phyloP scores from a whole-genome alignment of 2,888 invertebrate species.

The Spialia ferax region DNA sequence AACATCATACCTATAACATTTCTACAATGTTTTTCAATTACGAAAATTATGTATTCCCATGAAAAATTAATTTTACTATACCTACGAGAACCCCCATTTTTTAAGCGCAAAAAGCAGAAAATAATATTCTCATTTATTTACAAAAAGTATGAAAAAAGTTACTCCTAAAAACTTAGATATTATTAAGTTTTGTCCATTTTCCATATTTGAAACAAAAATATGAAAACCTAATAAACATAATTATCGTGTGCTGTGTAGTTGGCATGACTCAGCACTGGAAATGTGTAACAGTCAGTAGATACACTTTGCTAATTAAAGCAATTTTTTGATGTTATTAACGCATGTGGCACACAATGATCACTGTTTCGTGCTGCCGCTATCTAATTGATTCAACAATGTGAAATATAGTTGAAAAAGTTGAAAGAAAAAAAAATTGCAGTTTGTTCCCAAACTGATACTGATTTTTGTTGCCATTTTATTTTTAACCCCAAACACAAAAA shows the following conservation, averaged over 20 bases:
- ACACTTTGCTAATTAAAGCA: slow-evolving; percentile 19
- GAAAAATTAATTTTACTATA: too few relatives aligned
- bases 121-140: too few relatives aligned
- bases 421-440: not conserved
- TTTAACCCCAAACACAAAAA: too few relatives aligned
- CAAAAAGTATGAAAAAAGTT: too few relatives aligned
- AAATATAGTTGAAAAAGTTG: not conserved
- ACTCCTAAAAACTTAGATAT: too few relatives aligned
- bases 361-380: slow-evolving; percentile 9
- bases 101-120: too few relatives aligned
- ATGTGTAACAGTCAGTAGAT: slow-evolving; percentile 2
- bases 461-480: not conserved
- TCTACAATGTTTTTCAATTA: too few relatives aligned
- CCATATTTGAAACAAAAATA: too few relatives aligned
- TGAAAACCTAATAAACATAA: not conserved
- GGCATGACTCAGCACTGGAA: slow-evolving; percentile 1
- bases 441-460: not conserved
- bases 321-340: slow-evolving; percentile 18
- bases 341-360: slow-evolving; percentile 10
- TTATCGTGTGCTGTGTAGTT: not conserved
- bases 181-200: too few relatives aligned
- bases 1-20: too few relatives aligned
- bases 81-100: too few relatives aligned
- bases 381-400: slow-evolving; percentile 5
- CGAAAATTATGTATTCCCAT: too few relatives aligned